These are phyloP conservation scores for Hippocampus guttulatus DNA, from an alignment of 2,113 vertebrate species.

Conservation along the genomic window DNA sequence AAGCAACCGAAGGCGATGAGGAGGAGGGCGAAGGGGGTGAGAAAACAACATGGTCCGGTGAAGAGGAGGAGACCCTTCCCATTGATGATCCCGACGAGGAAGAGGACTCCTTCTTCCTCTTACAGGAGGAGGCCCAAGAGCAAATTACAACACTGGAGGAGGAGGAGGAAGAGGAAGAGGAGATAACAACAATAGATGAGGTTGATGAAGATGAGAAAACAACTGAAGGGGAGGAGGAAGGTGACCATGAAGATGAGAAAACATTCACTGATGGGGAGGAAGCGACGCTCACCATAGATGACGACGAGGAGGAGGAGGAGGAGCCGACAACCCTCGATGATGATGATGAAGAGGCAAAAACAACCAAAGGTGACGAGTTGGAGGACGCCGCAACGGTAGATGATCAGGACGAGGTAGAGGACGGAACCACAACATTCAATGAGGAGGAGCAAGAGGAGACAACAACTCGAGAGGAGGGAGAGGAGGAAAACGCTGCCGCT, in stretches of 20 bases:
- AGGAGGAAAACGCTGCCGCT: neutral
- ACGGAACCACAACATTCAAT: too few species aligned
- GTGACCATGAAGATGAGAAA: neutral
- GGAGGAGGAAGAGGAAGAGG: neutral
- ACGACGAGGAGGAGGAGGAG: neutral
- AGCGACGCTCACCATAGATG: neutral
- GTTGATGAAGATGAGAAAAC: neutral
- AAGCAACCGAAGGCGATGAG: neutral
- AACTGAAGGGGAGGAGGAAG: neutral
- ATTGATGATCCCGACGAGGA: neutral
- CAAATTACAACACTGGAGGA: neutral
- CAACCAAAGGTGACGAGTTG: neutral
- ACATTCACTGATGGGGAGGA: neutral
- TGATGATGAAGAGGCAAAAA: neutral
- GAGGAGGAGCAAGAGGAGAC: neutral
- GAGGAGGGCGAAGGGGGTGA: neutral
- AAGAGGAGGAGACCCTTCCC: neutral
- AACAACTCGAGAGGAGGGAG: neutral
- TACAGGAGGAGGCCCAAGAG: neutral
- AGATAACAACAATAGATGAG: neutral
- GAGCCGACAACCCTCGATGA: neutral
- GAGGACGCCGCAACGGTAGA: neutral
- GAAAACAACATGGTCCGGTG: neutral
- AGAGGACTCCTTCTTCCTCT: neutral
- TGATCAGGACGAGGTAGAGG: neutral